Evolutionary conservation across 2,888 invertebrate genomes (phyloP), one percentile per base, ranked within the genome.

Genomic region (Geotrupes spiniger): DNA sequence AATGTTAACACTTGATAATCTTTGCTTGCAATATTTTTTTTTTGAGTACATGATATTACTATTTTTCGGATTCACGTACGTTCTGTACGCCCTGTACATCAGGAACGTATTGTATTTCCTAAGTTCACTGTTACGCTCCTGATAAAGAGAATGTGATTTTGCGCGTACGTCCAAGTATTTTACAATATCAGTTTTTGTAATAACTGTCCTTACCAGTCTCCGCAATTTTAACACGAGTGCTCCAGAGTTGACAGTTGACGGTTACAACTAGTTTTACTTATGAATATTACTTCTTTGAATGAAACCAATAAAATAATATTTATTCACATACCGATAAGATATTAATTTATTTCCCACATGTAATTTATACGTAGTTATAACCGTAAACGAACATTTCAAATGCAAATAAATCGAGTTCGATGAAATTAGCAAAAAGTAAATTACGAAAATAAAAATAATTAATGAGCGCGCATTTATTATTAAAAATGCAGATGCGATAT

Each of bases 201-300:
- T 21, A 4, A 21, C 21, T 3, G 21, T 21, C 21, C 21, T 3
- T 21, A 6, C 21, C 21, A 21, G 3, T 4, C 3, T 21, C 21
- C 6, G 6, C 4, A 21, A 21, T 21, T 21, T 21, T 6, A 21
- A 21, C 21, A 21, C 6, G 21, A 21, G 21, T 6, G 21, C 6
- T 33, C 33, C 14, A 2, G 14, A 16, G 42, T 46, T 50, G 50
- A 50, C 50, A 50, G 45, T 44, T 46, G 50, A 42, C 50, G 37
- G 46, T 43, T 42, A 42, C 37, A 43, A 50, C 50, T 38, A 46
- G 50, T 50, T 50, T 42, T 50, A 45, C 50, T 46, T 53, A 53
- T 53, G 53, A 53, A 53, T 53, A 53, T 53, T 47, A 48, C 53
- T 53, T 53, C 53, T 47, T 31, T 46, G 53, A 53, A 53, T 53